Base-by-base conservation (phyloP, 2,888 invertebrate species). In the Drosophila kuntzei region DNA sequence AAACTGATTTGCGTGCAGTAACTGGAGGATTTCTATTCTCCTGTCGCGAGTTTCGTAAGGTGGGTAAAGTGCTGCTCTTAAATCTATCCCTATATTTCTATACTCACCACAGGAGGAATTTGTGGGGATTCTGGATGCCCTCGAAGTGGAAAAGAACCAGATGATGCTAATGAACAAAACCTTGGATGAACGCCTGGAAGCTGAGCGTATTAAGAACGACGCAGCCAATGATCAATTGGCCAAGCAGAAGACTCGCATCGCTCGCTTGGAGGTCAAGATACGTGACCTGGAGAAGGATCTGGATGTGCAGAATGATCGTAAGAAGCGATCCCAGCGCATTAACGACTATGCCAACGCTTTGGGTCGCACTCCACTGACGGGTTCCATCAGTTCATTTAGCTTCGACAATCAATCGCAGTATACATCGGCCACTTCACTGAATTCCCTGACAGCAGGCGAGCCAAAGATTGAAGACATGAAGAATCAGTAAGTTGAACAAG, bases 1-100 rank as follows among this genome's bases (percentile, higher is more conserved):
- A 92, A 62, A 72, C 72, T 3, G 91, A 92, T 74, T 67, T 92
- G 29, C 90, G 89, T 25, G 87, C 90, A 0, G 65, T 91, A 12
- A 89, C 90, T 18, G 92, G 92, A 6, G 92, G 90, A 34, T 92
- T 90, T 75, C 75, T 92, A 0, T 92, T 92, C 76, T 88, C 91
- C 2, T 92, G 92, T 37, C 88, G 91, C 32, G 90, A 92, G 54
- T 87, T 92, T 55, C 90, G 89, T 29, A 92, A 92, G 89, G 92
- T 91, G 22, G 20, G 53, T 16, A 1, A 11, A 12, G 3, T 18
- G 5, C 3, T 3, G 1, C 0, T 22, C 8, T 0, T 1, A n/a
- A 7, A 8, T 18, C 8, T 18, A 12, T 36, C 2, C 1, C 8
- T 1, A 6, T 18, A n/a, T 11, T 16, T 22, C 4, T 12, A 2